Percentiles rank a stretch among this genome's conserved stretches.
Conservation (phyloP, 2,797 vertebrate species). For the Arvicola amphibius region DNA sequence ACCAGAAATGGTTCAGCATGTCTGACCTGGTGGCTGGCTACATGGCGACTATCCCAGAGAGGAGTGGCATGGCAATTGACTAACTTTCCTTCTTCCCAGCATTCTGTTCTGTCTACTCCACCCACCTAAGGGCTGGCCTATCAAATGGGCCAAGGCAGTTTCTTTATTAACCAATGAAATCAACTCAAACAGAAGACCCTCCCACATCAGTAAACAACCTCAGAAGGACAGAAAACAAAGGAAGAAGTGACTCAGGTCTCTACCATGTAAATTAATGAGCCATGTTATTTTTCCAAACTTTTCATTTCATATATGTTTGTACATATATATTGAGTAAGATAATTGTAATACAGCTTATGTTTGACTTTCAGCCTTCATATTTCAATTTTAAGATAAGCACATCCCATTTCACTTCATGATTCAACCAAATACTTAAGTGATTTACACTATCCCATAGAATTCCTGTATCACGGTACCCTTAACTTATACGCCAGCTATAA, state of each 20-base stretch:
- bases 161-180: too few relatives aligned
- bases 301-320: background rate
- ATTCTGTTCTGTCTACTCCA: too few relatives aligned
- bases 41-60: too few relatives aligned
- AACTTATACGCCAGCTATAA: background rate
- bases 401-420: background rate
- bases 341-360: background rate
- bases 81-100: too few relatives aligned
- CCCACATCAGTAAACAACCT: too few relatives aligned
- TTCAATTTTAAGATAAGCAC: background rate
- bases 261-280: background rate
- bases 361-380: background rate
- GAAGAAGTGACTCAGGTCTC: background rate
- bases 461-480: background rate
- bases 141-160: too few relatives aligned
- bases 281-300: background rate
- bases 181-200: too few relatives aligned
- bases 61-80: too few relatives aligned
- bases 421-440: background rate
- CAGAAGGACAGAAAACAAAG: background rate
- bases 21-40: too few relatives aligned
- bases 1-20: too few relatives aligned
- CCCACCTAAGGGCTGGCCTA: too few relatives aligned
- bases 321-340: background rate
- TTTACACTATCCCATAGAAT: background rate